phyloP scores from a whole-genome alignment of 2,113 vertebrate species.

The Triplophysa tibetana region DNA sequence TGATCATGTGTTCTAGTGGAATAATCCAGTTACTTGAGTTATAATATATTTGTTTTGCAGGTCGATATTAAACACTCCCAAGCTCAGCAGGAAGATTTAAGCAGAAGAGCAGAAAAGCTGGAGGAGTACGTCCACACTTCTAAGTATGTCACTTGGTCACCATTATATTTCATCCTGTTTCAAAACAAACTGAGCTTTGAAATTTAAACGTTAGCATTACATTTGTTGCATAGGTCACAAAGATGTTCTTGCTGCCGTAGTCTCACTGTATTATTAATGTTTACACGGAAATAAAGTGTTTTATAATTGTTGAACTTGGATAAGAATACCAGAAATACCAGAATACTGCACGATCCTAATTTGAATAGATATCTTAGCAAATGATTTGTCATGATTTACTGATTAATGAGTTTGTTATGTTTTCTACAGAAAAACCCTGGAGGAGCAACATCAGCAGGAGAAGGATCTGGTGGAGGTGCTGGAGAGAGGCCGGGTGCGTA shows the following conservation, averaged over 20 bases:
- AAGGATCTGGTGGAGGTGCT: constrained; percentile 74
- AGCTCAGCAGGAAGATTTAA: constrained; percentile 81
- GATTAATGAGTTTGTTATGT: background rate
- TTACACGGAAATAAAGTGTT: too few species aligned
- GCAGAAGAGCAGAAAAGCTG: constrained; percentile 79
- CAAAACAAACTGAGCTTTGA: too few species aligned
- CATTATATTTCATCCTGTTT: background rate
- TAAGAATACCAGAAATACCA: too few species aligned
- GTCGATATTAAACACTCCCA: constrained; percentile 76
- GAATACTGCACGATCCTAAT: too few species aligned
- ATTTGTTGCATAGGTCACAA: too few species aligned
- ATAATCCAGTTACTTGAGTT: background rate
- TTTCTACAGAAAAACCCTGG: constrained; percentile 72
- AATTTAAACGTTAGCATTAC: background rate
- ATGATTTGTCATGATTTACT: background rate
- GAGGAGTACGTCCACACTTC: constrained; percentile 82
- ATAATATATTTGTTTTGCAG: constrained; percentile 64
- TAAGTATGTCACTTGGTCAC: constrained; percentile 73
- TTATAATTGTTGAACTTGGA: too few species aligned
- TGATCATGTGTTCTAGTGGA: background rate
- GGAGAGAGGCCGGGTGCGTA: constrained; percentile 67
- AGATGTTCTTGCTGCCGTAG: too few species aligned
- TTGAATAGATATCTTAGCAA: too few species aligned
- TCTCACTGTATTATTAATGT: too few species aligned
- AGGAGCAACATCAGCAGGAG: constrained; percentile 75